Evolutionary conservation across 2,113 vertebrate genomes (phyloP), one percentile per base, ranked within the genome.

Genomic region (Butorides virescens): DNA sequence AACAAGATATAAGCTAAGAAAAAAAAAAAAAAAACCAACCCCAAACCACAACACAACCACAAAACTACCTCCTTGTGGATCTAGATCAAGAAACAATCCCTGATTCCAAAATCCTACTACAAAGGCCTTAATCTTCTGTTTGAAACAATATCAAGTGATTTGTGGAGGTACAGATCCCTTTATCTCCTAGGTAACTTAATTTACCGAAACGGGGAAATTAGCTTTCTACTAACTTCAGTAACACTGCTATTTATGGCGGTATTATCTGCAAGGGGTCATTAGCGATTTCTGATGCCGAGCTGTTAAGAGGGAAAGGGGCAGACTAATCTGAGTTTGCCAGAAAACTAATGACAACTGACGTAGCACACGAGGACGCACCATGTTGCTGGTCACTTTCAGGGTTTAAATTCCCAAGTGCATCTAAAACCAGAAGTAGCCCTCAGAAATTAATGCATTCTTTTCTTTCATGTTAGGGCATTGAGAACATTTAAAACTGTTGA

Each of bases 181-280:
- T 91, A 86, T 95, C 76, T 95, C 86, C 89, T 77, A 84, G 83
- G 86, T 86, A 92, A 95, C 79, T 94, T 93, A 26, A 84, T 91
- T 80, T 91, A 89, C 68, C 44, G 86, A 84, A 91, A 88, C 0
- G 58, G 13, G 12, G 62, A 94, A 96, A 94, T 92, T n/a, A 77
- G 49, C 66, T 76, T 78, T 68, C 53, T 46, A 7, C 67, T 70
- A 59, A 58, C 46, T 94, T 90, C 74, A 66, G 46, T 53, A 79
- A 56, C 13, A 19, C 23, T 76, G 63, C 67, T 92, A 70, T 92
- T 91, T 86, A 50, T 91, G 88, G 63, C 72, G 86, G 30, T 37
- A 19, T 50, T 83, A 8, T 39, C 91, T 90, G 75, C 46, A 59
- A 65, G 42, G 58, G 79, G 42, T 80, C 77, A 88, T 70, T 36